Percentiles rank a stretch among this genome's conserved stretches.
Evolutionary conservation across 2,797 vertebrate genomes (phyloP).

Genomic region (Cossypha caffra): DNA sequence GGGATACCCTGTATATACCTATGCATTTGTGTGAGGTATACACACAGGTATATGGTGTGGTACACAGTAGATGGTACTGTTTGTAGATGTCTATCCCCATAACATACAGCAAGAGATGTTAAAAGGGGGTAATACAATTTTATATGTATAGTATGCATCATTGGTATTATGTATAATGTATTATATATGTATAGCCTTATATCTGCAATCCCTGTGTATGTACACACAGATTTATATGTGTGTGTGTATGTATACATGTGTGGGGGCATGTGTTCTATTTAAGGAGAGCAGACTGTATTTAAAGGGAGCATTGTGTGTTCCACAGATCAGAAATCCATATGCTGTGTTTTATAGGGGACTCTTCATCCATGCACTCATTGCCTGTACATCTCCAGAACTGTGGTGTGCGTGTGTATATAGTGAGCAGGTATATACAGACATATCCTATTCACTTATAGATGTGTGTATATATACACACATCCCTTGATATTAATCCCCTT

Average conservation of each 20-base stretch:
- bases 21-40: not conserved
- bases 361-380: not conserved
- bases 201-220: not conserved
- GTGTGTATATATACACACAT: not conserved
- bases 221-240: not conserved
- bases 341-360: not conserved
- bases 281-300: not conserved
- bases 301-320: not conserved
- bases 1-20: not conserved
- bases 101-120: not conserved
- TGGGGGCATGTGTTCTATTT: not conserved
- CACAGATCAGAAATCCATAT: not conserved
- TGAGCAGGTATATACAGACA: not conserved
- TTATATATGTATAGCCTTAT: not conserved
- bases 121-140: not conserved
- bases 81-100: not conserved
- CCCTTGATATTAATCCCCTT: not conserved
- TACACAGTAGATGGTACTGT: not conserved
- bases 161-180: not conserved
- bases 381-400: not conserved
- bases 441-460: not conserved
- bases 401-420: not conserved
- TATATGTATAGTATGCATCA: not conserved
- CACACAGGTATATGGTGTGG: not conserved
- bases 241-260: accelerated